Base-by-base conservation (phyloP, 2,888 invertebrate genomes). In the Spodoptera exigua region DNA sequence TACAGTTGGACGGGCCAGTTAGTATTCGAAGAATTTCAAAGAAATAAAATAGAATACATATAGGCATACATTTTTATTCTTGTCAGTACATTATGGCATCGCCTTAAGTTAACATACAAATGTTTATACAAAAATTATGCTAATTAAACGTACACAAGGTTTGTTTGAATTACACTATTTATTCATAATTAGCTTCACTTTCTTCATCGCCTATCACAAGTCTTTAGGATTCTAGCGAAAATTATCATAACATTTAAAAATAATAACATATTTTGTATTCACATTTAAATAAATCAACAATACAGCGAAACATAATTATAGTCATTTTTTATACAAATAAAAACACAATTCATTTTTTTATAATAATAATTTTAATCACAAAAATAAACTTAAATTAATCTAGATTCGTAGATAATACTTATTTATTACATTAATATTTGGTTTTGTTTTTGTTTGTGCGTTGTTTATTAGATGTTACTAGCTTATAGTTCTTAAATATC, bases 91-190 rank as follows among this genome's bases (percentile, higher is more conserved):
- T 68, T 63, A 71, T 79, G 80, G 79, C 82, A 58, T 79, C 57
- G 72, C 70, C 72, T 73, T 76, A 76, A 44, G 54, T 72, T 72
- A 70, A 53, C 60, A 78, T 78, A 77, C 74, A 76, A 79, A 74
- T 78, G 60, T 67, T 71, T 75, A 70, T 81, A 81, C 72, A 81
- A 83, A 83, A 82, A 74, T 76, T 80, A 80, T 64, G 61, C 78
- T 78, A 78, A 61, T 73, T 56, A 55, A 64, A 71, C 52, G 52
- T 59, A 63, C 49, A 64, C 59, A 64, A 57, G 56, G 56, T 60
- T 63, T 52, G 54, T 61, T 60, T 57, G 36, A 65, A 63, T 61
- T 59, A 67, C 41, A 47, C 46, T 36, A 34, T 45, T 57, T 61
- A 60, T 45, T 57, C 59, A 60, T 54, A 70, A 58, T 66, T 61